Evolutionary conservation across 2,797 vertebrate species (phyloP).

Genomic region (Okamejei kenojei): DNA sequence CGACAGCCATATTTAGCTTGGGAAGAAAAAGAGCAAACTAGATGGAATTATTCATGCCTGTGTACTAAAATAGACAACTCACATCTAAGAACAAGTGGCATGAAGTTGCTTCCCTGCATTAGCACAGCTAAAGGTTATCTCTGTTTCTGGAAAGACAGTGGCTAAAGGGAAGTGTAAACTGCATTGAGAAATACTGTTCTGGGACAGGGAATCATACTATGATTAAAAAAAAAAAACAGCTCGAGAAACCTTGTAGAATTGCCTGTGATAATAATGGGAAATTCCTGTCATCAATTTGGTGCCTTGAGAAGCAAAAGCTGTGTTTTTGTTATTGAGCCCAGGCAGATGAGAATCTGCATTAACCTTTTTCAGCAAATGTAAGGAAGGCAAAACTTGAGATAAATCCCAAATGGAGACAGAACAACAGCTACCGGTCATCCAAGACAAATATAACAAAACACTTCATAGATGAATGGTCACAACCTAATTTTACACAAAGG

Average conservation of each 20-base stretch:
- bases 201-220: background rate
- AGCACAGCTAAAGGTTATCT: background rate
- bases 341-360: background rate
- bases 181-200: background rate
- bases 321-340: background rate
- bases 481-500: background rate
- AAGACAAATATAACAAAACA: background rate
- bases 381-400: background rate
- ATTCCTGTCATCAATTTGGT: background rate
- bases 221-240: too few species aligned
- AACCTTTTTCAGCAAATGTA: background rate
- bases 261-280: background rate
- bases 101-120: background rate
- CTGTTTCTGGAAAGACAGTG: background rate
- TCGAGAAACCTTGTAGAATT: background rate
- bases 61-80: background rate
- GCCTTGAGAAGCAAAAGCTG: background rate
- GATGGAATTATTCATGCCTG: background rate
- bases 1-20: background rate
- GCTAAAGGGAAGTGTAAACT: background rate
- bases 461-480: background rate
- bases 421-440: background rate
- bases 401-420: background rate
- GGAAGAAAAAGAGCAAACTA: background rate
- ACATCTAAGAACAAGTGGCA: background rate